Conservation (phyloP, 2,888 invertebrate genomes). For the Allophyes oxyacanthae region DNA sequence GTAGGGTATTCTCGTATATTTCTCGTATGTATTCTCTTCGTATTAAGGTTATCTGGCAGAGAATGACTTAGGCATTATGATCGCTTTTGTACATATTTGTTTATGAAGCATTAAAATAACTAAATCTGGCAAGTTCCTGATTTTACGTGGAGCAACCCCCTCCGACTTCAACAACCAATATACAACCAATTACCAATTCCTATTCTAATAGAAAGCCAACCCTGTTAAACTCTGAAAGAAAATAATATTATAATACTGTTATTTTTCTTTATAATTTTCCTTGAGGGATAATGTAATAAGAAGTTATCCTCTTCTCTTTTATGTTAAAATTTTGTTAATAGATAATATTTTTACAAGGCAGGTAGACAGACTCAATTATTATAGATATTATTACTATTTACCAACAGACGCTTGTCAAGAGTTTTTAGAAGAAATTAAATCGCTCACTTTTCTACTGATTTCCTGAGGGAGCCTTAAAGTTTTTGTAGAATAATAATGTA, state of each 20-base stretch:
- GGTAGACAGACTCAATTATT: constrained; percentile 7
- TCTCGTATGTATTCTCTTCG: too few species aligned
- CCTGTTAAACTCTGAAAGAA: constrained; percentile 26
- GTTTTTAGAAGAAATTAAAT: constrained; percentile 29
- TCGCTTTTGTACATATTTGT: too few species aligned
- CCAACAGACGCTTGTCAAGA: constrained; percentile 24
- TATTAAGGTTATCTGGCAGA: too few species aligned
- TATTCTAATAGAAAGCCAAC: too few species aligned
- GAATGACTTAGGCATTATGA: too few species aligned
- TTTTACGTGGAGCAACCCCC: constrained; percentile 2
- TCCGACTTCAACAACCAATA: background rate
- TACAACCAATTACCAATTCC: too few species aligned
- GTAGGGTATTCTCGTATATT: too few species aligned
- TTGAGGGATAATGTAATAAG: constrained; percentile 9
- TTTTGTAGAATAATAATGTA: constrained; percentile 39
- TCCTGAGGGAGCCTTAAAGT: constrained; percentile 38
- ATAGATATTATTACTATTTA: constrained; percentile 26
- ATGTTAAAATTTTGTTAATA: constrained; percentile 1
- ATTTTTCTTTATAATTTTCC: constrained; percentile 33
- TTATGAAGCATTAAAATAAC: too few species aligned
- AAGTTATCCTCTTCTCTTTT: constrained; percentile 23
- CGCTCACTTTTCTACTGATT: constrained; percentile 32
- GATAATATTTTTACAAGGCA: constrained; percentile 6
- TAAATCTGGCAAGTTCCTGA: background rate
- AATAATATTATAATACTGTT: constrained; percentile 30